phyloP scores from a whole-genome alignment of 2,797 vertebrate genomes.

The Luscinia luscinia region DNA sequence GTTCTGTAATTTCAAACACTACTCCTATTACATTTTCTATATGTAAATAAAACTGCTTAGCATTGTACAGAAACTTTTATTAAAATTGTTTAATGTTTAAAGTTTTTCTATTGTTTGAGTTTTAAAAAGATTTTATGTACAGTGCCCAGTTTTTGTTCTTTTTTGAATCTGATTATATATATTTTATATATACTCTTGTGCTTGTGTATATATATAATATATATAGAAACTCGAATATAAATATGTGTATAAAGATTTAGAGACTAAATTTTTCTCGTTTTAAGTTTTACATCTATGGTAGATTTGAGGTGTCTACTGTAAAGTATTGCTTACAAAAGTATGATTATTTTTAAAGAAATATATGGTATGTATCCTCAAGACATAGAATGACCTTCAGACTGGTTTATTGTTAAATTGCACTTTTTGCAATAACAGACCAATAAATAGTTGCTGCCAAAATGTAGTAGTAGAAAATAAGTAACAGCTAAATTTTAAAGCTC shows the following conservation, averaged over 20 bases:
- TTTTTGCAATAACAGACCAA: conserved; percentile 82
- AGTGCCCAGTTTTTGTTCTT: conserved; percentile 84
- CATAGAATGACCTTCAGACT: conserved; percentile 82
- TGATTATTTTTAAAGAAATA: conserved; percentile 86
- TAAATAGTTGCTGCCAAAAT: conserved; percentile 81
- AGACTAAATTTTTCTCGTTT: conserved; percentile 83
- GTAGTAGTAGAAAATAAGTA: conserved; percentile 75
- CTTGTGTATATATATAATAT: conserved; percentile 84
- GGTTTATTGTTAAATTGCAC: conserved; percentile 84
- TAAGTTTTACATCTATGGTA: conserved; percentile 86
- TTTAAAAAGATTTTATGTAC: conserved; percentile 86
- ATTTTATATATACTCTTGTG: conserved; percentile 86
- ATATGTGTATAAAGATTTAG: conserved; percentile 84
- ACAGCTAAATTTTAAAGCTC: conserved; percentile 62
- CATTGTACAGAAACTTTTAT: conserved; percentile 96
- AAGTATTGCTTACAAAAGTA: conserved; percentile 86
- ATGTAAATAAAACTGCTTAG: conserved; percentile 95
- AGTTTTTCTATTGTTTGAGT: conserved; percentile 88
- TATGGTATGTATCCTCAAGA: conserved; percentile 85
- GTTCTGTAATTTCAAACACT: conserved; percentile 94
- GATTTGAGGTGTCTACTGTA: conserved; percentile 87
- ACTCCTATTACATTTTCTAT: conserved; percentile 98
- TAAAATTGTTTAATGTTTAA: conserved; percentile 97
- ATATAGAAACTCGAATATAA: conserved; percentile 82
- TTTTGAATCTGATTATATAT: conserved; percentile 86